A percentile compares a stretch with the other conserved stretches of the same genome.
phyloP scores from a whole-genome alignment of 2,888 invertebrate species.

The Sclerodermus sp. region DNA sequence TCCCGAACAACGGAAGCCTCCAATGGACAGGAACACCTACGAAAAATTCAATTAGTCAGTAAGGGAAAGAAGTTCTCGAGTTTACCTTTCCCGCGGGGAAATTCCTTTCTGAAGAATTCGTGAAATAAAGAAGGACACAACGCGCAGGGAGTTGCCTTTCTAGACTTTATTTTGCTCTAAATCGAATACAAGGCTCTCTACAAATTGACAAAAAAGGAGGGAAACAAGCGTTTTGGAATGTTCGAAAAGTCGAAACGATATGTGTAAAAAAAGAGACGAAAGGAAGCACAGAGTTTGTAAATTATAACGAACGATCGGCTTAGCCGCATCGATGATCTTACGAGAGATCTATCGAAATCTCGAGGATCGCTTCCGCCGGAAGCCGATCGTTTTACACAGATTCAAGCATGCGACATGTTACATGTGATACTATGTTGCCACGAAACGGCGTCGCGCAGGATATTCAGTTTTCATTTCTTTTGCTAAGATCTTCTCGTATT shows the following conservation, averaged over 20 bases:
- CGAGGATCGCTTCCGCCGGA: conserved; percentile 1
- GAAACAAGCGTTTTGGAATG: conserved; percentile 52
- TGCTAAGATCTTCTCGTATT: not conserved
- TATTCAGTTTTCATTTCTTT: too few species aligned
- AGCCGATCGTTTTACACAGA: conserved; percentile 1
- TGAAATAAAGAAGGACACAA: too few species aligned
- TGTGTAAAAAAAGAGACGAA: conserved; percentile 31
- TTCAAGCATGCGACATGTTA: not conserved
- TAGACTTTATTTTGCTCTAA: conserved; percentile 58
- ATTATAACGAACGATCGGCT: conserved; percentile 19
- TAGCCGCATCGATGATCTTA: not conserved
- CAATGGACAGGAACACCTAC: conserved; percentile 21
- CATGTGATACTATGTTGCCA: not conserved
- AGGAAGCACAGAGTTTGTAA: conserved; percentile 31
- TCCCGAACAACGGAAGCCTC: not conserved
- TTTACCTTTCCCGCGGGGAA: not conserved
- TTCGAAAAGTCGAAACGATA: conserved; percentile 46
- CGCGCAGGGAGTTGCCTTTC: conserved; percentile 45
- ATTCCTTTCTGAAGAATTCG: not conserved
- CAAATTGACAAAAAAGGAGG: conserved; percentile 49
- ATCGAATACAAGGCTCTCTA: conserved; percentile 56
- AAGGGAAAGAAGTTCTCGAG: not conserved
- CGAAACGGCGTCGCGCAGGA: not conserved
- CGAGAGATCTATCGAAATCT: not conserved
- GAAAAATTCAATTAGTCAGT: conserved; percentile 27